A percentile compares a stretch with the other conserved stretches of the same genome.
Evolutionary conservation across 2,113 vertebrate genomes (phyloP).

Genomic region (Erinaceus europaeus): DNA sequence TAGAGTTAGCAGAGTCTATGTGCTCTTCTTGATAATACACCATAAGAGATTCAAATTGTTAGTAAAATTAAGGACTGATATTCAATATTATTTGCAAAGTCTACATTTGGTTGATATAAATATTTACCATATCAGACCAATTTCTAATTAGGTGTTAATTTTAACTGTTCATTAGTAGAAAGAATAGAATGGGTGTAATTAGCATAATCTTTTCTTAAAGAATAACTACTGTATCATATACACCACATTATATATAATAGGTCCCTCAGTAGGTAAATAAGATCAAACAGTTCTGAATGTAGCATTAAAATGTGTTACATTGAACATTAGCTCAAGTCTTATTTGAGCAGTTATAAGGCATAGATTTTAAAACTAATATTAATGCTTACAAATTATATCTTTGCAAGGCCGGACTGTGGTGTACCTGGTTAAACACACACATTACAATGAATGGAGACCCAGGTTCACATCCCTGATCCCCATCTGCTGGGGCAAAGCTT

Average conservation of each 20-base stretch:
- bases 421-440: no score
- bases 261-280: conserved; percentile 20
- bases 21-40: background rate
- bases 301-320: conserved; percentile 4
- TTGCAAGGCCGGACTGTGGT: no score
- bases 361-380: conserved; percentile 7
- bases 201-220: conserved; percentile 63
- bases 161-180: conserved; percentile 49
- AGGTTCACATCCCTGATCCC: no score
- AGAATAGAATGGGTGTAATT: conserved; percentile 31
- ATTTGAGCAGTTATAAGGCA: background rate
- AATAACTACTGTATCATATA: conserved; percentile 16
- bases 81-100: conserved; percentile 27
- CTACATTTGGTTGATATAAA: conserved; percentile 59
- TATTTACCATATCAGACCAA: conserved; percentile 6
- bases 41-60: background rate
- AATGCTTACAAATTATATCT: no score
- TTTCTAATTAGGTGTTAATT: conserved; percentile 64
- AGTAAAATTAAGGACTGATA: background rate
- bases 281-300: conserved; percentile 35
- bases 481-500: no score
- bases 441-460: no score
- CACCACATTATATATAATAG: background rate
- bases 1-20: background rate
- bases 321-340: conserved; percentile 50